These are phyloP conservation scores for Lampris incognitus DNA, from an alignment of 2,113 vertebrate genomes.

Conservation along the genomic window DNA sequence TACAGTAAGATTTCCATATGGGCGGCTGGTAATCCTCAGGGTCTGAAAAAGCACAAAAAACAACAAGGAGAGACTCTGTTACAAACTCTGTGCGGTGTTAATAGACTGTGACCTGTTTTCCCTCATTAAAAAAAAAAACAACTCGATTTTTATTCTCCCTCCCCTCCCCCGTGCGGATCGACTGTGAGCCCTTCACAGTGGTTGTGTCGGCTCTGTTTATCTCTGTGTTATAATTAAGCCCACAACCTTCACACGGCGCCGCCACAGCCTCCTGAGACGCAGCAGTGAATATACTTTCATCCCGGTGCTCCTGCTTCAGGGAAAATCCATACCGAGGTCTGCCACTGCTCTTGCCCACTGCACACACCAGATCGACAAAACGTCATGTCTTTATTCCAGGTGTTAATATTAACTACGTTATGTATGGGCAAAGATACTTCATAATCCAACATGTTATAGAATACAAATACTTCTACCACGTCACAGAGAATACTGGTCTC, in stretches of 20 bases:
- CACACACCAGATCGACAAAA: slow-evolving; percentile 31
- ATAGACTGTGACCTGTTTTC: slow-evolving; percentile 34
- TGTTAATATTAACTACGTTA: neutral
- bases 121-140: slow-evolving; percentile 41
- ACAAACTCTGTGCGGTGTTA: slow-evolving; percentile 27
- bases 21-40: slow-evolving; percentile 98
- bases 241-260: slow-evolving; percentile 37
- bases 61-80: slow-evolving; percentile 57
- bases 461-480: too few species aligned
- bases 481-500: too few species aligned
- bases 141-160: slow-evolving; percentile 9
- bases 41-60: slow-evolving; percentile 84
- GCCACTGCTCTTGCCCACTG: neutral
- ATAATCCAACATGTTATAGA: neutral
- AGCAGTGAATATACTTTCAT: slow-evolving; percentile 52
- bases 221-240: slow-evolving; percentile 53
- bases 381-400: neutral
- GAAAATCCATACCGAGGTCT: slow-evolving; percentile 52
- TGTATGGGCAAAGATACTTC: neutral
- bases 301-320: slow-evolving; percentile 45
- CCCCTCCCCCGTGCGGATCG: slow-evolving; percentile 25
- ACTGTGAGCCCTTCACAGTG: slow-evolving; percentile 25
- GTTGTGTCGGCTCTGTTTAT: slow-evolving; percentile 54
- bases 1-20: slow-evolving; percentile 99
- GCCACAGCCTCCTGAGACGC: slow-evolving; percentile 39